Evolutionary conservation across 2,797 vertebrate genomes (phyloP), one percentile per base, ranked within the genome.

Genomic region (Pogonophryne albipinna): DNA sequence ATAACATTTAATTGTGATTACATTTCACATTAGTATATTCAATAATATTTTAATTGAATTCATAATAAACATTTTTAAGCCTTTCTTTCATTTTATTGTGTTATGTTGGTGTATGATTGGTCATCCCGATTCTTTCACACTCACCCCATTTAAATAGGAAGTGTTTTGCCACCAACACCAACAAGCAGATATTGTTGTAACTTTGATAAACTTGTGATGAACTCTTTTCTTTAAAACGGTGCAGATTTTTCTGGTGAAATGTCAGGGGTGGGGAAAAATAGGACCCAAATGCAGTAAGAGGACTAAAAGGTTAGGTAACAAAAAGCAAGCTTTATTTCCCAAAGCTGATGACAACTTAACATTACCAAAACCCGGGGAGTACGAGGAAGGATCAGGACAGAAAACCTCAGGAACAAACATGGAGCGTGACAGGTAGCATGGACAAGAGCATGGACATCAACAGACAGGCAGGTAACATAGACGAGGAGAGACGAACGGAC

Each of bases 241-340:
- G 58, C 27, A 62, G 20, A 46, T 60, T 63, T 61, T 56, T 20
- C 41, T 78, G 52, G 49, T 68, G 10, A 76, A 59, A 27, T 27
- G 27, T 27, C 27, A 27, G 27, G 27, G 27, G 27, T 27, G 27
- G 27, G 27, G 27, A 27, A 27, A 27, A 27, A 27, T 27, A 27
- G 27, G 27, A 27, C 27, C 27, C 27, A 27, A 27, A 27, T 27
- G 27, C 27, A 27, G 27, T 27, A 27, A 5, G 27, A 27, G 27
- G 27, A 27, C 27, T 27, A 27, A 27, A 27, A 27, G 27, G 27
- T 5, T 27, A 5, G 27, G 27, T n/a, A 27, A 27, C 27, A 27
- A 5, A 27, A 27, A 27, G 4, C 4, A 4, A 27, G 27, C 27
- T 27, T 27, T 27, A 27, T 27, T 27, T 27, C 27, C 27, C 27